Evolutionary conservation across 1,140 invertebrate species (phyloP), one percentile per base, ranked within the genome.

Genomic region (Drosophila auraria): DNA sequence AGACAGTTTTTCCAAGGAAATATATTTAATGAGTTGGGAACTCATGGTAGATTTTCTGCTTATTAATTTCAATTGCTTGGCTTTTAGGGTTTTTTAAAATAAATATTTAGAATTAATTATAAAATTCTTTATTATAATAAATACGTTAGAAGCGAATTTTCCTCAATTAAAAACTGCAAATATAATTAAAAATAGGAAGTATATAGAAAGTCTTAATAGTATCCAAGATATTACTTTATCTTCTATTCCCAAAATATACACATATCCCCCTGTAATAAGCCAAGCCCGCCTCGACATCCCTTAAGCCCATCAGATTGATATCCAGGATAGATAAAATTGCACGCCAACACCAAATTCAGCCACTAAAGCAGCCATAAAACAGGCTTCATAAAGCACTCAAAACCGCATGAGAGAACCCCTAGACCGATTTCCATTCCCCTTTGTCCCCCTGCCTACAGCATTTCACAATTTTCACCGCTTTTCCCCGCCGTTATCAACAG

Each of bases 401-500:
- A 71, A 57, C 68, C 68, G 68, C 68, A 71, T 69, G 63, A 72
- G 68, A 61, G 40, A 56, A 57, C 14, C 54, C 54, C 36, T 36
- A 57, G 54, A 40, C 36, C 36, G 54, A n/a, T 57, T 57, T 57
- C 14, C 54, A 36, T 15, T 56, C 33, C 53, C 27, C 25, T 6
- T 7, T 20, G 20, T 20, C 15, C 14, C 12, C 23, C 38, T 27
- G n/a, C 47, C 25, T 20, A 11, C 17, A 17, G 14, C 17, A 36
- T 8, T 30, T 38, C 27, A 44, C 47, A 27, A 23, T 8, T 17
- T 49, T 44, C 8, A 33, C n/a, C 44, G 6, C 20, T 36, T 36
- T 36, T 36, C 20, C 9, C 40, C 45, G 49, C 45, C 30, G 77
- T 75, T 81, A 81, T 87, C 84, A 74, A 78, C 77, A 84, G 82